Evolutionary conservation across 1,140 invertebrate genomes (phyloP), one percentile per base, ranked within the genome.

Genomic region (Eubasilissa regina): DNA sequence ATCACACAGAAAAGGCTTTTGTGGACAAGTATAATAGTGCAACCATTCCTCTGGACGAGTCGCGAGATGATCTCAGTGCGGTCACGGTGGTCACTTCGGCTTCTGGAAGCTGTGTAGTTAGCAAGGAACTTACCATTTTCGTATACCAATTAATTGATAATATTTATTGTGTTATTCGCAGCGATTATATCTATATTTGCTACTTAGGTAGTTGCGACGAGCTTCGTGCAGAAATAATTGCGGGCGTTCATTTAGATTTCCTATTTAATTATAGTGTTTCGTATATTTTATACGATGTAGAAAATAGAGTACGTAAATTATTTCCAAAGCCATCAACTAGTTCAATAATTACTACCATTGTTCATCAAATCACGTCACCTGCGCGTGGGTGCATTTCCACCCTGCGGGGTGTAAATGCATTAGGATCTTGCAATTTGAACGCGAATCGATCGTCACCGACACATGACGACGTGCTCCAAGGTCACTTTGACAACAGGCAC

Each of bases 381-480:
- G 35, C 12, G 19, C n/a, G 35, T 25, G 60, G 19, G 35, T 19
- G 25, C 25, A n/a, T 43, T 64, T 7, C n/a, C 60, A 21, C 45
- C 21, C n/a, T 43, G 10, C 64, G 44, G 35, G 44, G 44, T 15
- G n/a, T 10, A 45, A 68, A 45, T 48, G 60, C 11, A 35, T 64
- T 35, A 21, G 43, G 13, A 15, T 44, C 43, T 48, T 47, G 64
- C 45, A 45, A 12, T 45, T 48, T 68, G 64, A 68, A 17, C 64
- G 45, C 35, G 47, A 68, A 68, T 48, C 43, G 64, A 45, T 47
- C 35, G 15, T 68, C 47, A 45, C 44, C 44, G 47, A 68, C 43
- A 19, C 47, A 45, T 10, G 13, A 43, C 12, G 64, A 68, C 44
- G 15, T 45, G 15, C 6, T 68, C 45, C 12, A 15, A 19, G 47